Evolutionary conservation across 2,888 invertebrate species (phyloP).

Genomic region (Drosophila borborema): DNA sequence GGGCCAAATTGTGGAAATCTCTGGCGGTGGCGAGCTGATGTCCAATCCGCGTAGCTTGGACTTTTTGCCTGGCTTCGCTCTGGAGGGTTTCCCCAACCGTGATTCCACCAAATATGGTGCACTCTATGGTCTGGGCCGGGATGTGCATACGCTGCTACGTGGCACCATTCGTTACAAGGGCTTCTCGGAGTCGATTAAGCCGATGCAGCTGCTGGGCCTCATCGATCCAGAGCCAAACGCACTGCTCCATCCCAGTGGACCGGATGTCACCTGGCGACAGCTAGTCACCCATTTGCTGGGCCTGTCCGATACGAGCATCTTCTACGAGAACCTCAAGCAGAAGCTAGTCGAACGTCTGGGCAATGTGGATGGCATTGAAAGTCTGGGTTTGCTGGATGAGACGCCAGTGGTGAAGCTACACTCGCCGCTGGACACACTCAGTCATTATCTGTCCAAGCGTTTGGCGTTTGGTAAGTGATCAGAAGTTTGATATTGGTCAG

Average conservation of each 20-base stretch:
- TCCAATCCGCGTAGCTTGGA: slow-evolving; percentile 91
- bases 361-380: slow-evolving; percentile 91
- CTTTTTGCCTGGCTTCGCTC: slow-evolving; percentile 97
- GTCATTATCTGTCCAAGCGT: slow-evolving; percentile 93
- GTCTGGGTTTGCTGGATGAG: slow-evolving; percentile 94
- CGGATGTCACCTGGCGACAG: slow-evolving; percentile 97
- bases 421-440: slow-evolving; percentile 96
- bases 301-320: slow-evolving; percentile 93
- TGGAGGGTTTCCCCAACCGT: slow-evolving; percentile 98
- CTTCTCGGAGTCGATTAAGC: slow-evolving; percentile 94
- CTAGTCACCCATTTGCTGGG: slow-evolving; percentile 94
- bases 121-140: slow-evolving; percentile 93
- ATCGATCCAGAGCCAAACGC: slow-evolving; percentile 94
- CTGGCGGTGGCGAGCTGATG: slow-evolving; percentile 95
- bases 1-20: slow-evolving; percentile 94
- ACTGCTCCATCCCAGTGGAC: slow-evolving; percentile 96
- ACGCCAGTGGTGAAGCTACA: slow-evolving; percentile 92
- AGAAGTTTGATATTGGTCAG: too few relatives aligned
- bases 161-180: slow-evolving; percentile 97
- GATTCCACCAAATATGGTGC: slow-evolving; percentile 96
- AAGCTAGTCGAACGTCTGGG: slow-evolving; percentile 93
- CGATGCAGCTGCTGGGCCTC: slow-evolving; percentile 94
- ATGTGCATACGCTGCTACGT: slow-evolving; percentile 94
- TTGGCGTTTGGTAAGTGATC: slow-evolving; percentile 89
- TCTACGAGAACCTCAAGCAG: slow-evolving; percentile 96